These are phyloP conservation scores for Mus spretus DNA, from an alignment of 2,797 vertebrate species.

Conservation along the genomic window DNA sequence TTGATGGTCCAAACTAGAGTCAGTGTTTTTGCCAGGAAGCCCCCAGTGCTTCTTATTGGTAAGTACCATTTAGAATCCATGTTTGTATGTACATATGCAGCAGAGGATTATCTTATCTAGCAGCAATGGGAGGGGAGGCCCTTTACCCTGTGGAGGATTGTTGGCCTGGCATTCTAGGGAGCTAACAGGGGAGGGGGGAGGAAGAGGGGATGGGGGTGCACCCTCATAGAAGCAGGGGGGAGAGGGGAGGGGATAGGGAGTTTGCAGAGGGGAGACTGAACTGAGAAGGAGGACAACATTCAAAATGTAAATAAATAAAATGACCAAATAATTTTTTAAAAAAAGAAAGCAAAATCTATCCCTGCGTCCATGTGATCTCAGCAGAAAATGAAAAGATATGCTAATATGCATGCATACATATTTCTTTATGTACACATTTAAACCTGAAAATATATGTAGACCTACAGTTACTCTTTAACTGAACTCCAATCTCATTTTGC, in stretches of 20 bases:
- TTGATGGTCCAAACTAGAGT: neutral
- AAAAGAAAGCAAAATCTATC: neutral
- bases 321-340: no score
- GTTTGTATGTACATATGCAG: neutral
- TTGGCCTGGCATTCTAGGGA: fast-evolving
- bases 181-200: neutral
- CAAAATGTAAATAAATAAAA: no score
- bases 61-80: neutral
- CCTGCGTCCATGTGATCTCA: neutral
- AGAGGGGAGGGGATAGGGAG: neutral
- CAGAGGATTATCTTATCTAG: neutral
- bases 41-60: neutral
- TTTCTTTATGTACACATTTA: neutral
- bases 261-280: fast-evolving
- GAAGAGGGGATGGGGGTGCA: neutral
- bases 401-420: neutral
- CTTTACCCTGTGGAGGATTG: neutral
- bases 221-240: no score
- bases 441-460: neutral
- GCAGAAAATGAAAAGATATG: neutral
- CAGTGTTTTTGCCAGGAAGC: neutral
- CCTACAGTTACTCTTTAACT: neutral
- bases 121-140: neutral
- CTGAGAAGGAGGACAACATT: neutral
- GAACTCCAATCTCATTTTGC: neutral